These are phyloP conservation scores for Taenaris catops DNA, from an alignment of 2,888 invertebrate genomes.

Conservation along the genomic window DNA sequence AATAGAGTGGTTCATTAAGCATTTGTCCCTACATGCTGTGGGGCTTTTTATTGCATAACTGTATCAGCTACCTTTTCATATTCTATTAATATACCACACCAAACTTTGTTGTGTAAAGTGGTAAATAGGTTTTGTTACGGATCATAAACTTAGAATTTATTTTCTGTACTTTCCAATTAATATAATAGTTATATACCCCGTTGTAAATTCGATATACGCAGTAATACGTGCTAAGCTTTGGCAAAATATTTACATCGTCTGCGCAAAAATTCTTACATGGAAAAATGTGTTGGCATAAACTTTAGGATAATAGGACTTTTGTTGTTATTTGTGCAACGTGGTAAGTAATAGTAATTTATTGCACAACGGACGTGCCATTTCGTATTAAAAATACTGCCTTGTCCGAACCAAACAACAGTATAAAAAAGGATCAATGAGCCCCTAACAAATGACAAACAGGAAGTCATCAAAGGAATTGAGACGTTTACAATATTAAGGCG, in stretches of 20 bases:
- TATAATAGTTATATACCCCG: conserved; percentile 4
- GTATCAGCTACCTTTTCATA: conserved; percentile 39
- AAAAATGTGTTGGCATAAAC: too few species aligned
- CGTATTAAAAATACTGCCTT: conserved; percentile 58
- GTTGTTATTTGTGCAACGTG: too few species aligned
- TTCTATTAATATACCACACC: conserved; percentile 35
- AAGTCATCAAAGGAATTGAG: conserved; percentile 67
- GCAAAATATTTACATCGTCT: too few species aligned
- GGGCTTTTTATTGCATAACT: conserved; percentile 63
- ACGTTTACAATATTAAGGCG: conserved; percentile 60
- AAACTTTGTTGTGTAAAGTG: conserved; percentile 43
- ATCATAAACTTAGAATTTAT: conserved; percentile 19
- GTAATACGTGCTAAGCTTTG: conserved; percentile 1
- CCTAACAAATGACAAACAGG: conserved; percentile 50
- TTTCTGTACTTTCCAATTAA: conserved; percentile 11
- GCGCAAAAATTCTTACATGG: too few species aligned
- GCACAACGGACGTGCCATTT: conserved; percentile 53
- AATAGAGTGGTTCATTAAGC: conserved; percentile 65
- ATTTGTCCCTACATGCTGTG: conserved; percentile 39
- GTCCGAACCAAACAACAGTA: conserved; percentile 46
- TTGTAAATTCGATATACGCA: conserved; percentile 4
- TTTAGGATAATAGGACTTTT: too few species aligned
- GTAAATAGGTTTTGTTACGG: conserved; percentile 7
- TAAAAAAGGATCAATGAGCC: conserved; percentile 39
- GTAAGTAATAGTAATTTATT: conserved; percentile 78